Conservation (phyloP, 1,140 invertebrate genomes). For the Drosophila micromelanica region DNA sequence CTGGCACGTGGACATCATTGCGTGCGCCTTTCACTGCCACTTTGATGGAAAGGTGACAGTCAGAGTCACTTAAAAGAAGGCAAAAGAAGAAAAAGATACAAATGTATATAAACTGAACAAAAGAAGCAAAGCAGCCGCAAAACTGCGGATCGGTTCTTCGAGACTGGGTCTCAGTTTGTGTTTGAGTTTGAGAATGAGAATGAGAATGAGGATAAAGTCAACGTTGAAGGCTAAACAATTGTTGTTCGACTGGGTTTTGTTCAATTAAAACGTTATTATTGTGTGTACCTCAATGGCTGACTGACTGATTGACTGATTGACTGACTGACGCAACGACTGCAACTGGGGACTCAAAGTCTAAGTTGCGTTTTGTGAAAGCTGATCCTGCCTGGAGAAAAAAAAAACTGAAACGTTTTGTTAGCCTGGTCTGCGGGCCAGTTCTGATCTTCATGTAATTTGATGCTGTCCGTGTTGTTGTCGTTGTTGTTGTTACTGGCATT, state of each 20-base stretch:
- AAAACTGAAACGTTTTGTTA: conserved; percentile 62
- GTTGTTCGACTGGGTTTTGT: conserved; percentile 71
- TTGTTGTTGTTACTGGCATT: conserved; percentile 36
- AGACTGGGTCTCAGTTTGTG: neutral
- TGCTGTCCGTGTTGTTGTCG: conserved; percentile 33
- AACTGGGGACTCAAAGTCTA: conserved; percentile 76
- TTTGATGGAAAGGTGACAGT: conserved; percentile 80
- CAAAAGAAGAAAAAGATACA: conserved; percentile 13
- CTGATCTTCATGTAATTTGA: conserved; percentile 68
- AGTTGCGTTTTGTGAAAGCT: conserved; percentile 77
- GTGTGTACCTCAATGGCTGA: conserved; percentile 56
- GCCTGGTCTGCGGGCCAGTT: conserved; percentile 27
- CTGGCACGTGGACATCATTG: conserved; percentile 69
- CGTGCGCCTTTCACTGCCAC: conserved; percentile 68
- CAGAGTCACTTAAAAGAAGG: conserved; percentile 35
- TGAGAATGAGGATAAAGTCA: neutral
- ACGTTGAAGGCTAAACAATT: conserved; percentile 42
- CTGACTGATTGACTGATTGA: conserved; percentile 40
- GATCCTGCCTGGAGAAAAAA: conserved; percentile 51
- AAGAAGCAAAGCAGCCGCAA: conserved; percentile 53
- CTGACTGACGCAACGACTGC: conserved; percentile 14
- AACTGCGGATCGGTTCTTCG: conserved; percentile 13
- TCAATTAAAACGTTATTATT: conserved; percentile 83
- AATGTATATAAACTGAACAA: conserved; percentile 19
- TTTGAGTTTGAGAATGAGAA: neutral